Evolutionary conservation across 2,113 vertebrate genomes (phyloP), one percentile per base, ranked within the genome.

Genomic region (Engraulis encrasicolus): DNA sequence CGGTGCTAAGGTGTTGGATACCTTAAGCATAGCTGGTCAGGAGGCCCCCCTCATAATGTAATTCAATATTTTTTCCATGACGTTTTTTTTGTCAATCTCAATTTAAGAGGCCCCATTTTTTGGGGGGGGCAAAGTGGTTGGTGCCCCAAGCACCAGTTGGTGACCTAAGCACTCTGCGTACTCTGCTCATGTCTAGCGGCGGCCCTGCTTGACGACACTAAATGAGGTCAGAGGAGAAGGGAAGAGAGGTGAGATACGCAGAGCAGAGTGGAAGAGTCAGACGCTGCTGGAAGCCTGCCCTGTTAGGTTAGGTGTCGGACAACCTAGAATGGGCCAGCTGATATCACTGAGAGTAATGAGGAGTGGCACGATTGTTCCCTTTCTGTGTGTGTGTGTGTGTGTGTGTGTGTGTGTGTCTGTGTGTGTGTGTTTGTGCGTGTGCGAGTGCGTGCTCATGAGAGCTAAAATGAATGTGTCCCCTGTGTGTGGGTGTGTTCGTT

Each of bases 221-320:
- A 84, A 77, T 82, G 83, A 86, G 82, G 74, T 84, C 77, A 85
- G 74, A 52, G 81, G 85, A 77, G 84, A 66, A 74, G 79, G 38
- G n/a, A n/a, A n/a, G n/a, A n/a, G n/a, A n/a, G n/a, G n/a, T n/a
- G n/a, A n/a, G n/a, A n/a, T n/a, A n/a, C n/a, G n/a, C n/a, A n/a
- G n/a, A n/a, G n/a, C n/a, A n/a, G n/a, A n/a, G n/a, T n/a, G 49
- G 34, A 78, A 23, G 61, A 81, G 34, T 52, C 50, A 50, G 78
- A n/a, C n/a, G n/a, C 45, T 79, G 78, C 82, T 87, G 84, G 85
- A 87, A 52, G 18, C 9, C 77, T 84, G 86, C 78, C 83, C 61
- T 88, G 58, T 87, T 82, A 79, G 84, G 87, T 86, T 82, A 81
- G 81, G 84, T 80, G 38, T 66, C 83, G 38, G 78, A 48, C 34